Conservation (phyloP, 2,888 invertebrate species). For the Conomelus anceps region DNA sequence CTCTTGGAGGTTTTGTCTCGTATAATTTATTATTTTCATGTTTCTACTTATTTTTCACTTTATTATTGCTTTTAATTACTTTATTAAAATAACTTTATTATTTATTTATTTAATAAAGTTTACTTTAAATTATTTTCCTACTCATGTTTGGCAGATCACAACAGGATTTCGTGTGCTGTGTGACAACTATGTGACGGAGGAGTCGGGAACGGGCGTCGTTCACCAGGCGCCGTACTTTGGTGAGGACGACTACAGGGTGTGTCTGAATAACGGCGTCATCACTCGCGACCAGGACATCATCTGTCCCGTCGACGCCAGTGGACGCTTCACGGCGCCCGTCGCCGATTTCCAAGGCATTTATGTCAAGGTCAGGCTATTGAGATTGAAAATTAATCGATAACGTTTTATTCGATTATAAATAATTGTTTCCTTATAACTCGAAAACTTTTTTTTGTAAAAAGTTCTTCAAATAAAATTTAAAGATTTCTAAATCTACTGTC, state of each 20-base stretch:
- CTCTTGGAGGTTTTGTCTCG: too few species aligned
- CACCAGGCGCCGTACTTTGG: constrained; percentile 99
- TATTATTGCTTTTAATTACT: too few species aligned
- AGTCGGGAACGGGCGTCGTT: constrained; percentile 95
- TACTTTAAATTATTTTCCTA: background rate
- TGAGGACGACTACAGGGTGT: constrained; percentile 89
- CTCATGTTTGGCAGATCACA: constrained; percentile 39
- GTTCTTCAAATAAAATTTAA: too few species aligned
- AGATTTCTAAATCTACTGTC: too few species aligned
- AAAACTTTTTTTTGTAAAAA: too few species aligned
- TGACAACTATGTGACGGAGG: constrained; percentile 91
- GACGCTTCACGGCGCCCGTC: constrained; percentile 77
- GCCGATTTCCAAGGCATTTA: constrained; percentile 81
- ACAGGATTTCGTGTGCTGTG: constrained; percentile 64
- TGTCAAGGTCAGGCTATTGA: constrained; percentile 58
- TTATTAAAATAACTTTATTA: too few species aligned
- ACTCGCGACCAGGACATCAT: constrained; percentile 79
- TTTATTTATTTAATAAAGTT: background rate
- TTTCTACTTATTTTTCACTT: too few species aligned
- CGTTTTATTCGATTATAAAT: too few species aligned
- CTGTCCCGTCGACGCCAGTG: constrained; percentile 92
- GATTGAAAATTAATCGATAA: too few species aligned
- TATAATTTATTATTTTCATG: too few species aligned
- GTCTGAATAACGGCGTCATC: constrained; percentile 61
- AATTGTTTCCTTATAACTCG: too few species aligned